A percentile compares a stretch with the other conserved stretches of the same genome.
These are phyloP conservation scores for Porites rus DNA, from an alignment of 92 coral and sea anemone genomes.

Conservation along the genomic window DNA sequence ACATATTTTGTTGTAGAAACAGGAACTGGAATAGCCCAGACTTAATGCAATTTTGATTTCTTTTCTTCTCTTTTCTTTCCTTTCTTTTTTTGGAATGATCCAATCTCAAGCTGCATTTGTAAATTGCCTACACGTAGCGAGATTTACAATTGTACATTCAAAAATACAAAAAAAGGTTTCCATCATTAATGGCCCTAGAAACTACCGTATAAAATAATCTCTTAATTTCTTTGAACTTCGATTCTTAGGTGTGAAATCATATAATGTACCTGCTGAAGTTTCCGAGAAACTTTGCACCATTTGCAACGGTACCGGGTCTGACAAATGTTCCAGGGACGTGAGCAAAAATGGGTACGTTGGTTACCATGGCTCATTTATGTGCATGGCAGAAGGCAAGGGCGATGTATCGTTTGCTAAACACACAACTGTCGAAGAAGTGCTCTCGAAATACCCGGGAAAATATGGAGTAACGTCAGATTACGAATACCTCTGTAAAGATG, in stretches of 20 bases:
- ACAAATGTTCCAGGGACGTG: conserved; percentile 2
- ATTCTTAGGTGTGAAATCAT: not conserved
- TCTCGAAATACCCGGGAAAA: not conserved
- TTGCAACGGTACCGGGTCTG: conserved; percentile 31
- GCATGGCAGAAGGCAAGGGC: conserved; percentile 74
- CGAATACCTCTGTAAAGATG: conserved; percentile 73
- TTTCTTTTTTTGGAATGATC: no score
- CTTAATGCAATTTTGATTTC: no score
- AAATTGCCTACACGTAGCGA: no score
- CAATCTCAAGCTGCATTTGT: no score
- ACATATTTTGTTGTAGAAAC: no score
- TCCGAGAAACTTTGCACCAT: conserved; percentile 63
- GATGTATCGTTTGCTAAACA: conserved; percentile 90
- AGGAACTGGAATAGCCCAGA: no score
- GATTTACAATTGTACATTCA: no score
- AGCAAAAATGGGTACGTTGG: conserved; percentile 39
- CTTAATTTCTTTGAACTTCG: no score
- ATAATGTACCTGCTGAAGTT: not conserved
- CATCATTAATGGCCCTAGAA: no score
- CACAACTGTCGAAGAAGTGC: conserved; percentile 54
- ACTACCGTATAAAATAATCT: no score
- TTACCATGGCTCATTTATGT: conserved; percentile 83
- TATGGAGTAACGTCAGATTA: conserved; percentile 63
- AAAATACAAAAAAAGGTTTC: no score
- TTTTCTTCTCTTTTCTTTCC: no score